These are phyloP conservation scores for Carcharodon carcharias DNA, from an alignment of 2,797 vertebrate species.

Conservation along the genomic window DNA sequence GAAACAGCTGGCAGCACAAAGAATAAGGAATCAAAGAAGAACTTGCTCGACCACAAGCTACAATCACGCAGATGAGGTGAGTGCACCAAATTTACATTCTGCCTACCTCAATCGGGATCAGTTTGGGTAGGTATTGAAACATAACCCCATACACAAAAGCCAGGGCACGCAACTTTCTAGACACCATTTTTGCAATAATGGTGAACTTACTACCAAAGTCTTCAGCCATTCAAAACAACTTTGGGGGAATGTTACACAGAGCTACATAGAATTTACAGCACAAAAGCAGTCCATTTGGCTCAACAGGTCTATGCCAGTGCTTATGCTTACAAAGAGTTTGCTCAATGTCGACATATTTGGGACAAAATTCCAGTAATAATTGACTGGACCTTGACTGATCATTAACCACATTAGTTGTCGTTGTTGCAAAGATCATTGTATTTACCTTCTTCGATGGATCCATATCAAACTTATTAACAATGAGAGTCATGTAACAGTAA, in stretches of 20 bases:
- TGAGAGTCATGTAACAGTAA: background rate
- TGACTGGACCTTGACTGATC: background rate
- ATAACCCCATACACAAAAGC: background rate
- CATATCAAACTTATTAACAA: background rate
- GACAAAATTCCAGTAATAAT: background rate
- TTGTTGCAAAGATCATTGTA: background rate
- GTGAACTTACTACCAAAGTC: background rate
- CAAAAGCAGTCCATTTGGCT: too few species aligned
- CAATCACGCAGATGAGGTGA: background rate
- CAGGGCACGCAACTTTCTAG: background rate
- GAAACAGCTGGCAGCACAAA: background rate
- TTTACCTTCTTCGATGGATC: background rate
- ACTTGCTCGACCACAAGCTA: background rate
- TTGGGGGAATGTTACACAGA: background rate
- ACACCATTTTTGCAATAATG: background rate
- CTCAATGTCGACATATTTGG: background rate
- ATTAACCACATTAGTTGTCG: background rate
- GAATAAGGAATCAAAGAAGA: background rate
- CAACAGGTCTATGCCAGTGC: background rate
- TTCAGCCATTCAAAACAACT: background rate
- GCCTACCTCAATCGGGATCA: background rate
- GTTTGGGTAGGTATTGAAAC: background rate
- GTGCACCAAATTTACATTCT: background rate
- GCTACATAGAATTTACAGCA: background rate
- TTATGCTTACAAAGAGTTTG: background rate